These are phyloP conservation scores for Geophilus truncorum DNA, from an alignment of 2,888 invertebrate species.

Conservation along the genomic window DNA sequence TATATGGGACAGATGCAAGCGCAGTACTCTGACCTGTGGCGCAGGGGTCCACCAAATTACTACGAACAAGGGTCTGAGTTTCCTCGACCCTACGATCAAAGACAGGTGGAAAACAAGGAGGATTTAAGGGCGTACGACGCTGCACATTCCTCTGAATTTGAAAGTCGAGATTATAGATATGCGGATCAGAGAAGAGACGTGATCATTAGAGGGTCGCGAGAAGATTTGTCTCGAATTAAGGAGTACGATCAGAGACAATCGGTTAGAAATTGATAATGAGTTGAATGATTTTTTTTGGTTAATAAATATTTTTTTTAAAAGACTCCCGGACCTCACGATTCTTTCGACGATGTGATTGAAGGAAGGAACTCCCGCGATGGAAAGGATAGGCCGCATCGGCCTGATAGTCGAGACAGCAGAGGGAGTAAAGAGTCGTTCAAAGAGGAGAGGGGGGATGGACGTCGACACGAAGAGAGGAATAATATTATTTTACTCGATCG, in stretches of 20 bases:
- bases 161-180: slow-evolving; percentile 36
- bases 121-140: slow-evolving; percentile 36
- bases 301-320: too few relatives aligned
- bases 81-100: slow-evolving; percentile 38
- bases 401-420: slow-evolving; percentile 55
- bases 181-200: slow-evolving; percentile 33
- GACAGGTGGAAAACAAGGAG: slow-evolving; percentile 39
- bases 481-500: slow-evolving; percentile 28
- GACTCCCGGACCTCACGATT: slow-evolving; percentile 44
- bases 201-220: slow-evolving; percentile 27
- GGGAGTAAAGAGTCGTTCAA: slow-evolving; percentile 51
- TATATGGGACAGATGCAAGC: slow-evolving; percentile 39
- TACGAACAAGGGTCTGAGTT: slow-evolving; percentile 39
- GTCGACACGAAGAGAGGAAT: slow-evolving; percentile 33
- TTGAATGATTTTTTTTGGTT: too few relatives aligned
- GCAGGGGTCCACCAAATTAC: slow-evolving; percentile 37
- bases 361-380: slow-evolving; percentile 28
- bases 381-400: slow-evolving; percentile 54
- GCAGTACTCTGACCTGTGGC: slow-evolving; percentile 38
- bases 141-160: slow-evolving; percentile 36
- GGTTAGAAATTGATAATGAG: neutral
- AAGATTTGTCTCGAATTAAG: slow-evolving; percentile 38
- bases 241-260: slow-evolving; percentile 39
- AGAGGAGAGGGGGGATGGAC: slow-evolving; percentile 31
- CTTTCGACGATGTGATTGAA: slow-evolving; percentile 45